Base-by-base conservation (phyloP, 2,888 invertebrate species). In the Habroteleia sp. region DNA sequence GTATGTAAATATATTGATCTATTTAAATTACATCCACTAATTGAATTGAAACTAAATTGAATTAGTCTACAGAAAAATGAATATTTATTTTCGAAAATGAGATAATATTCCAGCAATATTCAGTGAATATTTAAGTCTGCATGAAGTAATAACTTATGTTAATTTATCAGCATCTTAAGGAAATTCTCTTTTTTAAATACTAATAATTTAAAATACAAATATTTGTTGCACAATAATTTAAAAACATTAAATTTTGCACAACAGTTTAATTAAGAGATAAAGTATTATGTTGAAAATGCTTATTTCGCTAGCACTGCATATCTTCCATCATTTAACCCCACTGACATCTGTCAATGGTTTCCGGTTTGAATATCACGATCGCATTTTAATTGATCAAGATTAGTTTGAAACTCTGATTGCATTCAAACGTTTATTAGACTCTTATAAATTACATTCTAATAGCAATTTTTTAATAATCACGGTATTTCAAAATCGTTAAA, bases 331-430 rank as follows among this genome's bases (percentile, higher is more conserved):
- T 25, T 41, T 48, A 56, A 56, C 48, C 41, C 20, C 41, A n/a
- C 41, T 66, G 66, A 66, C 56, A 66, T 66, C 41, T 66, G 66
- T 66, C 66, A 66, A 56, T 48, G 25, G 29, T 56, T 66, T 66
- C 66, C 65, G 54, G 48, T 37, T 44, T 20, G 37, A 29, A 37
- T 52, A 56, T 56, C 54, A 39, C 54, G 54, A 54, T 35, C 50
- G 31, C 46, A 48, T 56, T 66, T 66, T 48, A 56, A 56, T 56
- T 48, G 63, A 63, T 42, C 66, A 48, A 56, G 66, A 56, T 68
- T 58, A 66, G 46, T 23, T 56, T 54, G n/a, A 42, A 63, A 63
- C 50, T 41, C 7, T 42, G 50, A 50, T 66, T 37, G 44, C 66
- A 46, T 31, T 42, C 23, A 23, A 54, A 44, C 46, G 42, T 54